These are phyloP conservation scores for Callorhinus ursinus DNA, from an alignment of 2,113 vertebrate species.

Conservation along the genomic window DNA sequence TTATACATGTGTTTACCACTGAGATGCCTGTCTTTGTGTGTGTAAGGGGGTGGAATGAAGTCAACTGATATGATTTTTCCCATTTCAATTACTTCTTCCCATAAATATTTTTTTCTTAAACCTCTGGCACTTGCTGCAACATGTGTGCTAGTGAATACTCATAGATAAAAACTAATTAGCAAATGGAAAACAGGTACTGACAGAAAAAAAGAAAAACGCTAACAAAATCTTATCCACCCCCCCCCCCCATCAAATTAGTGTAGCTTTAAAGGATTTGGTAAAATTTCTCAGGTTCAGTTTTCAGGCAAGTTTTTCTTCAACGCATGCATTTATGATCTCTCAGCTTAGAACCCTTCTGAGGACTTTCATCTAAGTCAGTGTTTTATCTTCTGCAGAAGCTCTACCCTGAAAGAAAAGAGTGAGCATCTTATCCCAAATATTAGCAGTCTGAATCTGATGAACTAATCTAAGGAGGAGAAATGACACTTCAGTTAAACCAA, in stretches of 20 bases:
- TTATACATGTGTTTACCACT: background rate
- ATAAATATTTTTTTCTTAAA: background rate
- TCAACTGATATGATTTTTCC: background rate
- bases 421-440: background rate
- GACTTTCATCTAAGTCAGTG: background rate
- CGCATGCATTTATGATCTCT: background rate
- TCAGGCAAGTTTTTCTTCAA: background rate
- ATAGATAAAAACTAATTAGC: slow-evolving; percentile 5
- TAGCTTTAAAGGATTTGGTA: background rate
- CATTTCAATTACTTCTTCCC: background rate
- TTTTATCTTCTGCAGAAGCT: slow-evolving; percentile 3
- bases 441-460: background rate
- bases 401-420: background rate
- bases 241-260: background rate
- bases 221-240: background rate
- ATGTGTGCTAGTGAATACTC: background rate
- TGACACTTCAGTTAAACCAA: background rate
- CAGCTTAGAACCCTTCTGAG: background rate
- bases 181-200: background rate
- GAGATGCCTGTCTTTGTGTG: background rate
- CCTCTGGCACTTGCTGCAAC: background rate
- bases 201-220: background rate
- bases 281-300: background rate
- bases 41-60: background rate
- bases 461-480: slow-evolving; percentile 3